Conservation (phyloP, 2,113 vertebrate genomes). For the Anser cygnoides region DNA sequence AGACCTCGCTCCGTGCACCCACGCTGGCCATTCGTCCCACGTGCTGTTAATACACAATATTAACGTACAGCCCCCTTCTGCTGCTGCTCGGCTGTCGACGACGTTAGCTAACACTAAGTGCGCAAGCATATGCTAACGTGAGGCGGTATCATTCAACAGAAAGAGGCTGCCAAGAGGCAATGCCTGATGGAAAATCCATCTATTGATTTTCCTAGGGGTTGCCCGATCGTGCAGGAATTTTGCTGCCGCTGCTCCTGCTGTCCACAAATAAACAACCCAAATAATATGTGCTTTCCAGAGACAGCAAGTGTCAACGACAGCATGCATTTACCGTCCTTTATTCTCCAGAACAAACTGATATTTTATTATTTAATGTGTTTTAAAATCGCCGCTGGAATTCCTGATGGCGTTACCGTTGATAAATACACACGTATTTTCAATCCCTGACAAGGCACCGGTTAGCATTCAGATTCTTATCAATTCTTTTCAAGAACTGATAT, state of each 20-base stretch:
- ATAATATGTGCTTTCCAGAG: not conserved
- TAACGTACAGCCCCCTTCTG: not conserved
- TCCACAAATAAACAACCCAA: not conserved
- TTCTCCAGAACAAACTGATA: not conserved
- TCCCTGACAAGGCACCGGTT: not conserved
- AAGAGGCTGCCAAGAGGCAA: not conserved
- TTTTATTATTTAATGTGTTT: not conserved
- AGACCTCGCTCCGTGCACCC: not conserved
- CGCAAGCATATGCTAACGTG: not conserved
- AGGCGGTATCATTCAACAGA: not conserved
- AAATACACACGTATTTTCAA: rapidly evolving
- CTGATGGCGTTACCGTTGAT: not conserved
- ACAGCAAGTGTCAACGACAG: not conserved
- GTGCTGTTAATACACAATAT: not conserved
- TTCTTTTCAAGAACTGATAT: not conserved
- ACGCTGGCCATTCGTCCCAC: not conserved
- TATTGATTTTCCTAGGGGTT: slow-evolving; percentile 23
- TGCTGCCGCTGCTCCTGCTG: not conserved
- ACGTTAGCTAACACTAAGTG: not conserved
- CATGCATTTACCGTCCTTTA: not conserved
- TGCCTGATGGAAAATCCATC: not conserved
- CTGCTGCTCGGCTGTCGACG: not conserved
- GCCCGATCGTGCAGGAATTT: not conserved
- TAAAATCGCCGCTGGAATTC: not conserved
- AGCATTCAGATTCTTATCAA: not conserved